Base-by-base conservation (phyloP, 2,113 vertebrate species). In the Stegostoma tigrinum region DNA sequence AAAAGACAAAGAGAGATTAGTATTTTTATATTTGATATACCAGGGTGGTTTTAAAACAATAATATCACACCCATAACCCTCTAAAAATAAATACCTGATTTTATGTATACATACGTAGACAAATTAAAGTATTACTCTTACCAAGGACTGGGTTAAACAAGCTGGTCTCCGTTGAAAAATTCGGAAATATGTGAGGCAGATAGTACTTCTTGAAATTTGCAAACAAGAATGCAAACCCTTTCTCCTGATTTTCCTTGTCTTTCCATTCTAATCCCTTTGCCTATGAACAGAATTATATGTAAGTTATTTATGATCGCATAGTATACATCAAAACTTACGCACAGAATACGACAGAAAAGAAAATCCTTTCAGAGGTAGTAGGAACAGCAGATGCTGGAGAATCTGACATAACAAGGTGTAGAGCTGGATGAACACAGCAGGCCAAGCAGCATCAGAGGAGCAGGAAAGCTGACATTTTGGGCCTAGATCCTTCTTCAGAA, bases 251-350 rank as follows among this genome's bases (percentile, higher is more conserved):
- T 97, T 99, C 99, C 97, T 99, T 99, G 97, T 98, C 99, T 96
- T 98, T 99, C 99, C 99, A 99, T 98, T 99, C 99, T 96, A 99
- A 98, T 97, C 99, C 99, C 96, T 99, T 99, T 94, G 99, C 99
- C 99, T 99, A 97, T 95, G 96, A 97, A 91, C 95, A 96, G 12
- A 97, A 42, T 83, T 45, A 42, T 27, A 75, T 3, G 72, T 8
- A 45, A 34, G 27, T n/a, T 94, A 21, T 38, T 67, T 42, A 67
- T 68, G 67, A 91, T 72, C 38, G 27, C n/a, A 34, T 68, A 55
- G 30, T 64, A n/a, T 4, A 64, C 55, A 94, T 68, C 2, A 70
- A 70, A 34, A 52, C 42, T 61, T 72, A 52, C 94, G 75, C 42
- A 72, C 14, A 75, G 45, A 95, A 2, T 5, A 95, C 34, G 19